Evolutionary conservation across 2,113 vertebrate genomes (phyloP).

Genomic region (Hippocampus barbouri): DNA sequence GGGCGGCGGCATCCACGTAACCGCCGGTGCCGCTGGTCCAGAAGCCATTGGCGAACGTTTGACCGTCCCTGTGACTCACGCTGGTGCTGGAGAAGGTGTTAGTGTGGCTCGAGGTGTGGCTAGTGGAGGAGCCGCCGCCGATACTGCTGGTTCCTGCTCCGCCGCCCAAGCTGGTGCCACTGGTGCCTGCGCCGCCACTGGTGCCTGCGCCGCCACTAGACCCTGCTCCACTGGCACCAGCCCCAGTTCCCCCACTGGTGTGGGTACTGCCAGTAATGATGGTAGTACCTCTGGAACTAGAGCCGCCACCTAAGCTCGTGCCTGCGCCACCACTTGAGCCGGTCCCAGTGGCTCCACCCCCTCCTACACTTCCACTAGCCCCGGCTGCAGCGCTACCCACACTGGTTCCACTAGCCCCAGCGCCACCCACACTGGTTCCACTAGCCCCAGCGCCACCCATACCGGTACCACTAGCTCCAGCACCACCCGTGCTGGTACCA

Average conservation of each 20-base stretch:
- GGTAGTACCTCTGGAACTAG: background rate
- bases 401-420: background rate
- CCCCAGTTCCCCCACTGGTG: background rate
- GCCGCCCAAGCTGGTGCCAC: background rate
- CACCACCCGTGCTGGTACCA: background rate
- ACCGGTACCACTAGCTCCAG: background rate
- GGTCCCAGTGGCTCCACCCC: background rate
- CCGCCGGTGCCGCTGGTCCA: constrained; percentile 14
- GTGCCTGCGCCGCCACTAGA: background rate
- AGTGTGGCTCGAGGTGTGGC: background rate
- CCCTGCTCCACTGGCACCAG: background rate
- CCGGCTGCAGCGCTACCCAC: background rate
- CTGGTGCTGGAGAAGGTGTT: background rate
- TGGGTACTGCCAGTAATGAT: background rate
- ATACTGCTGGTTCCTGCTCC: background rate
- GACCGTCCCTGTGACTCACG: background rate
- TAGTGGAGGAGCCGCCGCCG: background rate
- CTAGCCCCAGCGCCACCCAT: background rate
- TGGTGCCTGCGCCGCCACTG: background rate
- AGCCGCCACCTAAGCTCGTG: background rate
- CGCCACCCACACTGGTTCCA: background rate
- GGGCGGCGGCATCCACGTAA: constrained; percentile 2
- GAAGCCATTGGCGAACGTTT: background rate
- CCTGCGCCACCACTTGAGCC: background rate
- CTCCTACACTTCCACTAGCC: background rate